Evolutionary conservation across 2,113 vertebrate species (phyloP), one percentile per base, ranked within the genome.

Genomic region (Lanius collurio): DNA sequence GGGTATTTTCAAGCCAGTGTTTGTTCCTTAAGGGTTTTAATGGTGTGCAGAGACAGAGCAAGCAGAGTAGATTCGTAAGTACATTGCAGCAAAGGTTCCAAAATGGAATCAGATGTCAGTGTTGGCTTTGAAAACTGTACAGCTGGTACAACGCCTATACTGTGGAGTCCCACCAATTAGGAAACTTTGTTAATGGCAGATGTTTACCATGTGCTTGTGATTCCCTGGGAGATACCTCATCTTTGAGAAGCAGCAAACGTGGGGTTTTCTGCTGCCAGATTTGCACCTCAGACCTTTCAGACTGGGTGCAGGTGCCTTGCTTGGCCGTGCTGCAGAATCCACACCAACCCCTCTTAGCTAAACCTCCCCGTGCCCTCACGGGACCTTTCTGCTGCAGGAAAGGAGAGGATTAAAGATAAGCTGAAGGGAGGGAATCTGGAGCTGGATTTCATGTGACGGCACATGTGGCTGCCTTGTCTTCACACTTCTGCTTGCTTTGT

Each of bases 21-120:
- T 93, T 95, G 77, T 85, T 87, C 81, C 90, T 70, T 63, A 55
- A 83, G 52, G 17, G 42, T 90, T 95, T 92, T 67, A 74, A 37
- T 90, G 55, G 53, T 76, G 74, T 68, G 53, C 57, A 80, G 80
- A 90, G 73, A 52, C 37, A 78, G 46, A 87, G n/a, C 20, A 57
- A 92, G 87, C 14, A 27, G 85, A 90, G 52, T 62, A 41, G 35
- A 77, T 86, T 91, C 8, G 3, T 79, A 88, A 89, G 49, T 65
- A 37, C 55, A 13, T 64, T 67, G 77, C 67, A 84, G 73, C 39
- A 79, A 86, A 76, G 50, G 22, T 47, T 77, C 50, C 59, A 84
- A 96, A 96, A 68, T 67, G 65, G 69, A 95, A 89, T 96, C 93
- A 92, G 64, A 93, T 94, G 90, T 96, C 86, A 68, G 44, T 6